phyloP scores from a whole-genome alignment of 2,888 invertebrate species.

The Sepiola atlantica region DNA sequence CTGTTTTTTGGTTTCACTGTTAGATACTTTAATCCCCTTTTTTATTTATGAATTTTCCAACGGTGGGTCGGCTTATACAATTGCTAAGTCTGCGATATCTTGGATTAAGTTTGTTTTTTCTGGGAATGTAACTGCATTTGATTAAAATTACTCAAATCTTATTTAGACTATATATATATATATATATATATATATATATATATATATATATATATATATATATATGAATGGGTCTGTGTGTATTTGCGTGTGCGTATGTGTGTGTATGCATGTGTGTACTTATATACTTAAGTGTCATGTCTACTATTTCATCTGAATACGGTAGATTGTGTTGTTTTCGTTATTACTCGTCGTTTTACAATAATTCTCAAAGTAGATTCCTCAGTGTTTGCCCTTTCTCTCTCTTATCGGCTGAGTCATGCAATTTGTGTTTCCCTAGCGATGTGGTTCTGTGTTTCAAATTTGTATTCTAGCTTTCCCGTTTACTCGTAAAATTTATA shows the following conservation, averaged over 20 bases:
- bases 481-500: constrained; percentile 13
- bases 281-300: neutral
- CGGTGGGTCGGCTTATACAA: too few relatives aligned
- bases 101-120: too few relatives aligned
- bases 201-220: neutral
- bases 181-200: neutral
- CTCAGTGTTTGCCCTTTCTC: neutral
- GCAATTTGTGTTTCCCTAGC: neutral
- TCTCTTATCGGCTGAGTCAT: neutral
- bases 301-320: too few relatives aligned
- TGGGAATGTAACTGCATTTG: too few relatives aligned
- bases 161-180: too few relatives aligned
- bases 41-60: too few relatives aligned
- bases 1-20: too few relatives aligned
- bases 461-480: neutral
- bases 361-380: neutral
- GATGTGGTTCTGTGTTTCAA: neutral
- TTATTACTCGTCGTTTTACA: neutral
- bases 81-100: too few relatives aligned
- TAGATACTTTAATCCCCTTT: too few relatives aligned
- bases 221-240: neutral
- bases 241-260: neutral
- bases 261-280: neutral
- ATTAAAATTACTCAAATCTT: too few relatives aligned
- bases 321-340: too few relatives aligned